Base-by-base conservation (phyloP, 2,888 invertebrate species). In the Cheilosia pagana region DNA sequence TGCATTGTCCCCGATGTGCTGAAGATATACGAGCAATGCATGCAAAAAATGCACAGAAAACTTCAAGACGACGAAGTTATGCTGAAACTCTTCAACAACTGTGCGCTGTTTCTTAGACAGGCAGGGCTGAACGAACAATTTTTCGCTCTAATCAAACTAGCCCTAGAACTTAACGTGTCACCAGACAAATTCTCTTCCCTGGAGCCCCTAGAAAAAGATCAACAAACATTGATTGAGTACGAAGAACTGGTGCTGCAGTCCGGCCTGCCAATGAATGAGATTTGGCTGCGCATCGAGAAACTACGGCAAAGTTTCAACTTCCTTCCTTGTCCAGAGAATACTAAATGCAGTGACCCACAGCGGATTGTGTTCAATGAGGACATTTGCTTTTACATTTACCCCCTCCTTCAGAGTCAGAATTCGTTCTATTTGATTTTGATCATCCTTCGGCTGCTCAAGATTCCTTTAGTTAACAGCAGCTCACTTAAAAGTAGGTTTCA, bases 271-370 rank as follows among this genome's bases (percentile, higher is more conserved):
- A 92, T 95, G 89, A 94, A 94, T 89, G 94, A 95, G 87, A 93
- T 96, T 86, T 96, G 96, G 96, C 92, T 95, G 87, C 94, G 96
- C 81, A 94, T 95, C 78, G 96, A 96, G 91, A 94, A 94, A 12
- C 92, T 95, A 70, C 93, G 96, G n/a, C 95, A 95, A 88, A 94
- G 94, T 19, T 94, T 94, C 88, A 95, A 95, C 91, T 96, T 95
- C 94, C 92, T 95, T 43, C 94, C 95, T 1, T 90, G 89, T 72
- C 92, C 91, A 21, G 91, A 90, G 35, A 92, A 92, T 52, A 89
- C 91, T 43, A 88, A 92, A 31, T 92, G 94, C 89, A 93, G 93
- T 88, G 94, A 95, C 93, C 93, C 95, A 81, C 94, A 95, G 91
- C 93, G 95, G 89, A 92, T 95, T 88, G 93, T 95, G 50, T 94